These are phyloP conservation scores for Australoheros scitulus DNA, from an alignment of 2,113 vertebrate genomes.

Conservation along the genomic window DNA sequence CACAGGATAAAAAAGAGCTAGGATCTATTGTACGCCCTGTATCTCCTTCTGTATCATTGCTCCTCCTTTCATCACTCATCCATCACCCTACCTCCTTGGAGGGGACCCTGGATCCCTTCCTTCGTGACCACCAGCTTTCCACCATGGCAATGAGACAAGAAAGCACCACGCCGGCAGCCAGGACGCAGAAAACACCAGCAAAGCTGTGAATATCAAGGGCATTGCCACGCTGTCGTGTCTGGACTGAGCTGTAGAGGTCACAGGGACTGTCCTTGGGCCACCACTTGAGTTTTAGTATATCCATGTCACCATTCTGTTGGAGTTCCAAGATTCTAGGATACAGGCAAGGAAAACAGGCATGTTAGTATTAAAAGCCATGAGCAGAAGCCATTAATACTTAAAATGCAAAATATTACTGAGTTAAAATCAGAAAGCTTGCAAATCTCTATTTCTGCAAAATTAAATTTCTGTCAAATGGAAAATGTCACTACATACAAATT, in stretches of 20 bases:
- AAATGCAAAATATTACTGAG: neutral
- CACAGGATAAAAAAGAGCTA: neutral
- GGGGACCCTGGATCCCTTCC: slow-evolving; percentile 95
- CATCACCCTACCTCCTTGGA: slow-evolving; percentile 93
- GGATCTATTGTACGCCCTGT: neutral
- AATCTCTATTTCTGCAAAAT: neutral
- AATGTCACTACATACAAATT: neutral
- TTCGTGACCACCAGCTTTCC: slow-evolving; percentile 98
- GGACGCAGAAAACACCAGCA: slow-evolving; percentile 96
- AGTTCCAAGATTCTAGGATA: slow-evolving; percentile 93
- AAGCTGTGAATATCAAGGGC: slow-evolving; percentile 98
- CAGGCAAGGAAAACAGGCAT: neutral
- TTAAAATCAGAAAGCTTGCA: neutral
- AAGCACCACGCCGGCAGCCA: slow-evolving; percentile 95
- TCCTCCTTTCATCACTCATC: slow-evolving; percentile 2
- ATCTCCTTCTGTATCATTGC: neutral
- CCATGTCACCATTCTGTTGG: slow-evolving; percentile 98
- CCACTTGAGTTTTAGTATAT: slow-evolving; percentile 96
- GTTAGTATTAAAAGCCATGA: neutral
- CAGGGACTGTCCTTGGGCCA: slow-evolving; percentile 96
- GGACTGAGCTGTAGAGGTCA: slow-evolving; percentile 91
- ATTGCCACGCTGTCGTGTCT: slow-evolving; percentile 88
- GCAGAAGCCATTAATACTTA: neutral
- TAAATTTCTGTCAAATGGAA: neutral
- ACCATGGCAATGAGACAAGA: slow-evolving; percentile 98